Conservation (phyloP, 2,113 vertebrate species). For the Malurus cyaneus region DNA sequence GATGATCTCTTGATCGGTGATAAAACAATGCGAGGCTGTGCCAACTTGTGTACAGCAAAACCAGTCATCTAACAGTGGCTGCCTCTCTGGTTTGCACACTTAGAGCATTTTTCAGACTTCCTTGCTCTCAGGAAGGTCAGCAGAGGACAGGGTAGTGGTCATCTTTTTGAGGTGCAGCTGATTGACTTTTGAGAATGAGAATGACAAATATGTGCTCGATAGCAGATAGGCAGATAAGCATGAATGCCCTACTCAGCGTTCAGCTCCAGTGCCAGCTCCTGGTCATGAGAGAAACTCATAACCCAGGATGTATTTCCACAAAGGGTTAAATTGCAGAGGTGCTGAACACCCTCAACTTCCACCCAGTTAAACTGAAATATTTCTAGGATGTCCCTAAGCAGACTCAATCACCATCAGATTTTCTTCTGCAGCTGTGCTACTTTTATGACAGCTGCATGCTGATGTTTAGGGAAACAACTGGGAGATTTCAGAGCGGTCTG, state of each 20-base stretch:
- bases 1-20: conserved; percentile 12
- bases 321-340: background rate
- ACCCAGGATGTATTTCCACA: background rate
- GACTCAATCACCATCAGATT: background rate
- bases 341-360: background rate
- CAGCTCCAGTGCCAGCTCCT: conserved; percentile 4
- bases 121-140: background rate
- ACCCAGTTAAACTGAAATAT: background rate
- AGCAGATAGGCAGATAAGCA: conserved; percentile 53
- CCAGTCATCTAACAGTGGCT: background rate
- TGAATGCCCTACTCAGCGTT: conserved; percentile 26
- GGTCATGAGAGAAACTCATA: background rate
- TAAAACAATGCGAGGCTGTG: conserved; percentile 28
- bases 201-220: conserved; percentile 48
- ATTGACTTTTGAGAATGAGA: conserved; percentile 49
- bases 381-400: background rate
- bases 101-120: background rate
- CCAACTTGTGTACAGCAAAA: background rate
- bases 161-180: conserved; percentile 2
- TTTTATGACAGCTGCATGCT: background rate
- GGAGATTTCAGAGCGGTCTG: background rate
- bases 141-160: background rate
- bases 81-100: background rate
- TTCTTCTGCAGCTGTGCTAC: background rate
- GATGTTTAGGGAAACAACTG: background rate